Evolutionary conservation across 1,140 invertebrate genomes (phyloP), one percentile per base, ranked within the genome.

Genomic region (Lordiphosa collinella): DNA sequence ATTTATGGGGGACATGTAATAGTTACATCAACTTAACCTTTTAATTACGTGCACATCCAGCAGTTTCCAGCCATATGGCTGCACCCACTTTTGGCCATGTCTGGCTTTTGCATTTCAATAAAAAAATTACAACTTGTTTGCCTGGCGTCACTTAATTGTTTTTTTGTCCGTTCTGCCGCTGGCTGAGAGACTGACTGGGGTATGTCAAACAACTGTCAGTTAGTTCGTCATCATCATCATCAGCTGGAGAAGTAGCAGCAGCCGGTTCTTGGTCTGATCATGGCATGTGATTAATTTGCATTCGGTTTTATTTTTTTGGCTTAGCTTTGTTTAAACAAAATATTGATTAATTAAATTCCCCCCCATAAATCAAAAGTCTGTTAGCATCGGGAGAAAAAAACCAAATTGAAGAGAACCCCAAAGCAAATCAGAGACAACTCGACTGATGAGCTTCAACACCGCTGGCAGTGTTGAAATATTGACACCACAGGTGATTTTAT

Each of bases 141-240:
- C 16, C 53, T 67, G 64, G 64, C 64, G 60, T 69, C 78, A 84
- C 56, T 85, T 84, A 84, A 84, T 84, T 85, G 78, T 69, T 82
- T 53, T 56, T 35, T 35, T 40, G 8, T 9, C 9, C 12, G 35
- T 36, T 36, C 38, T 41, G 55, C 63, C 60, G 56, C 55, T 47
- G 44, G 47, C 58, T 46, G 38, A 37, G 44, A 34, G 41, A 76
- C 76, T 76, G 76, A 80, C 75, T 80, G 75, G 76, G 75, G 63
- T 76, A 84, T 72, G 79, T 84, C 78, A 84, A 84, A 78, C 78
- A 84, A 84, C 78, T 84, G 78, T 84, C 78, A 82, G 78, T 78
- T 73, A 54, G 74, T 80, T 80, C 75, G 67, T 76, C 74, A 78
- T 75, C 72, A 69, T 69, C 65, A 74, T 4, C 49, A 38, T 31